phyloP scores from a whole-genome alignment of 2,113 vertebrate genomes.

The Scolopax mira region DNA sequence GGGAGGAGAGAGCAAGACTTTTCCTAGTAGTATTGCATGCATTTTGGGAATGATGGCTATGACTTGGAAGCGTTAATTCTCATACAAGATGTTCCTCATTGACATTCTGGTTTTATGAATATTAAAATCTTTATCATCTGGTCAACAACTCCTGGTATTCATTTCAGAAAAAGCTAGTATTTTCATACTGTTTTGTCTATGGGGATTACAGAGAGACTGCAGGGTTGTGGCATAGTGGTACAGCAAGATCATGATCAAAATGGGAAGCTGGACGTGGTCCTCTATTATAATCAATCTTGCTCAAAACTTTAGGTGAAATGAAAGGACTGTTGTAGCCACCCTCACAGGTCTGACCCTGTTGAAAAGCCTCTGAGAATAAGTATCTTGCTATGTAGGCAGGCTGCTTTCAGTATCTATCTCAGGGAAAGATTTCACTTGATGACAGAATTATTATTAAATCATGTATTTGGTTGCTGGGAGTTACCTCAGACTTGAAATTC shows the following conservation, averaged over 20 bases:
- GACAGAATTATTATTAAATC: constrained; percentile 61
- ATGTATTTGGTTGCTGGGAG: constrained; percentile 46
- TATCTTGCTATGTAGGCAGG: constrained; percentile 24
- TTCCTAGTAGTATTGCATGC: neutral
- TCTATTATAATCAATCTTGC: neutral
- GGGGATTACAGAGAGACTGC: neutral
- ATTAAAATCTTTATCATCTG: constrained; percentile 57
- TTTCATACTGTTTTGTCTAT: neutral
- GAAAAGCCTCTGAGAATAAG: neutral
- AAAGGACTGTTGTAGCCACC: neutral
- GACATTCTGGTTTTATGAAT: constrained; percentile 51
- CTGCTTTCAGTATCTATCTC: constrained; percentile 21
- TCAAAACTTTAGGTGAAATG: neutral
- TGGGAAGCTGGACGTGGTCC: neutral
- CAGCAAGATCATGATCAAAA: neutral
- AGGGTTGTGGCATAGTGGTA: neutral
- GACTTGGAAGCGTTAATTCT: constrained; percentile 45
- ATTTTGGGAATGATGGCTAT: neutral
- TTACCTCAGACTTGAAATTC: constrained; percentile 40
- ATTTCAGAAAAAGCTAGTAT: constrained; percentile 2
- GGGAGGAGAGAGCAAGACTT: neutral
- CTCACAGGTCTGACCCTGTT: constrained; percentile 5
- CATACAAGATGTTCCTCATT: constrained; percentile 56
- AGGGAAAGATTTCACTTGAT: constrained; percentile 31
- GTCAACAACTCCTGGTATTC: constrained; percentile 35